Conservation (phyloP, 2,888 invertebrate genomes). For the Erynnis tages region DNA sequence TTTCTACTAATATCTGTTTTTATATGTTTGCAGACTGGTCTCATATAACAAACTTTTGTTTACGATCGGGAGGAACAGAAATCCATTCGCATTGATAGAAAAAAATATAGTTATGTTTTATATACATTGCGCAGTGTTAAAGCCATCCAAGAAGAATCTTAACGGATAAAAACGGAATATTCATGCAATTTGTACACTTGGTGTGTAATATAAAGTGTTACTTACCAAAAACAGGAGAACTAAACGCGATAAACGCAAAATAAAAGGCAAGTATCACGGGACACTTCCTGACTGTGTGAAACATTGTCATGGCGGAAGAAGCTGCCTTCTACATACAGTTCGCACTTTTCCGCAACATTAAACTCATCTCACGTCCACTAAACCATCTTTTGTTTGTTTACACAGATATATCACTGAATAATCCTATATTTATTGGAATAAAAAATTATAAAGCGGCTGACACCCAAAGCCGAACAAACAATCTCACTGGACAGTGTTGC, state of each 20-base stretch:
- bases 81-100: conserved; percentile 18
- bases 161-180: conserved; percentile 10
- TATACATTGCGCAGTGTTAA: conserved; percentile 17
- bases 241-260: conserved; percentile 69
- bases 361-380: conserved; percentile 62
- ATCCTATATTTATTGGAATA: conserved; percentile 61
- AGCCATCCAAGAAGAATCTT: conserved; percentile 13
- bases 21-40: neutral
- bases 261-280: conserved; percentile 65
- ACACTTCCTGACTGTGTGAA: conserved; percentile 62
- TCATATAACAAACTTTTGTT: conserved; percentile 9
- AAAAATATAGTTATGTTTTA: conserved; percentile 25
- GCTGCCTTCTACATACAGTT: conserved; percentile 61
- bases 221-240: conserved; percentile 70
- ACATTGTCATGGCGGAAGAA: conserved; percentile 79
- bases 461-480: conserved; percentile 81
- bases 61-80: conserved; percentile 1
- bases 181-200: neutral
- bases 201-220: conserved; percentile 33
- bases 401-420: conserved; percentile 57
- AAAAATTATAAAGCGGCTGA: conserved; percentile 73
- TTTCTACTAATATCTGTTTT: neutral
- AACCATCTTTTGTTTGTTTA: conserved; percentile 65
- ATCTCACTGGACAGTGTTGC: conserved; percentile 54
- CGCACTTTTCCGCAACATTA: conserved; percentile 49